A percentile compares a stretch with the other conserved stretches of the same genome.
These are phyloP conservation scores for Rhinogobius similis DNA, from an alignment of 2,113 vertebrate species.

Conservation along the genomic window DNA sequence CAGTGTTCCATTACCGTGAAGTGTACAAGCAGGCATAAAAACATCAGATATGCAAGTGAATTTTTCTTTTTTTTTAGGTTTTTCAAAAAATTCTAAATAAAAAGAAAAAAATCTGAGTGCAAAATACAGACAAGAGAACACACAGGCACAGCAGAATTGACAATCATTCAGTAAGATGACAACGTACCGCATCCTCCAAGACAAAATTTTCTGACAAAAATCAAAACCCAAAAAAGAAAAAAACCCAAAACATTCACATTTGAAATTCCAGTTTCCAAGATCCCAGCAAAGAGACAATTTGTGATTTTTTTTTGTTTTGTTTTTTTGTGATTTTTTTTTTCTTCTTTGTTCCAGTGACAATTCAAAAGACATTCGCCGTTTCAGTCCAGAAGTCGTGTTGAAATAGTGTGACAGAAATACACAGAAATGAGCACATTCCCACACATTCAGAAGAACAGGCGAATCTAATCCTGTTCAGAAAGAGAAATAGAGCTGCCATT, in stretches of 20 bases:
- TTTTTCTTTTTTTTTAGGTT: constrained; percentile 7
- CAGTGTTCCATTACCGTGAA: constrained; percentile 31
- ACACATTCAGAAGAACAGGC: constrained; percentile 46
- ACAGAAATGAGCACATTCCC: constrained; percentile 35
- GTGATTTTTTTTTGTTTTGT: constrained; percentile 13
- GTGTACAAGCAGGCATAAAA: constrained; percentile 60
- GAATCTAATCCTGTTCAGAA: constrained; percentile 20
- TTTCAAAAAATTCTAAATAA: background rate
- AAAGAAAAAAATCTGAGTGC: constrained; percentile 61
- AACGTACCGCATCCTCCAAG: constrained; percentile 55
- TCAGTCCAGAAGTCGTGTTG: constrained; percentile 28
- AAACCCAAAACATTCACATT: constrained; percentile 66
- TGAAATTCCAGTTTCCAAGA: constrained; percentile 29
- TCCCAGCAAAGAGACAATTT: constrained; percentile 17
- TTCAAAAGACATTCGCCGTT: constrained; percentile 26
- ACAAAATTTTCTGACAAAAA: constrained; percentile 35
- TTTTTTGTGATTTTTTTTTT: constrained; percentile 8
- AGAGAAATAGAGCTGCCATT: constrained; percentile 71
- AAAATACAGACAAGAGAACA: constrained; percentile 67
- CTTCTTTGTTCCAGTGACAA: constrained; percentile 14
- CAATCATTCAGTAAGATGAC: constrained; percentile 72
- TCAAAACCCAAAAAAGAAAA: background rate
- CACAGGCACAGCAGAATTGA: constrained; percentile 74
- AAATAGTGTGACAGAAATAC: constrained; percentile 18
- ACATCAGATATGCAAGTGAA: constrained; percentile 63